Conservation (phyloP, 2,888 invertebrate genomes). For the Sthenelais limicola region DNA sequence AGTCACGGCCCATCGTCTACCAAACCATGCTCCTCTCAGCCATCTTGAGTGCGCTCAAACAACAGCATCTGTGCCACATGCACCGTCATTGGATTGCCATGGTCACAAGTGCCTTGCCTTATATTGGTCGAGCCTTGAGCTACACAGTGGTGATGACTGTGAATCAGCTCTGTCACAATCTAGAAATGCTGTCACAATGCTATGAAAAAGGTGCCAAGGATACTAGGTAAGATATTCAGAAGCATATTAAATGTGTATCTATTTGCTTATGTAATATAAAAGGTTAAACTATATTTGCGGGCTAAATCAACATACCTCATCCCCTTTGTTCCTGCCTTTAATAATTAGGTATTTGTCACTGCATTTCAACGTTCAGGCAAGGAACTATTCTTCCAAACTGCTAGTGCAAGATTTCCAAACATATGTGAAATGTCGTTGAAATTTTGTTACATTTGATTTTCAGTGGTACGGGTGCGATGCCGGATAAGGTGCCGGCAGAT, state of each 20-base stretch:
- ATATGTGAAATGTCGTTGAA: no score
- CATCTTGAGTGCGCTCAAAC: slow-evolving; percentile 82
- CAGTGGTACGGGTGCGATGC: slow-evolving; percentile 12
- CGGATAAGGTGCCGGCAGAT: slow-evolving; percentile 77
- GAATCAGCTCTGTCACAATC: slow-evolving; percentile 84
- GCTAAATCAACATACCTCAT: no score
- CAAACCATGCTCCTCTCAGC: slow-evolving; percentile 88
- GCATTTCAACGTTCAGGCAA: no score
- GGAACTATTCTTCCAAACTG: not conserved
- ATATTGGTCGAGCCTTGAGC: slow-evolving; percentile 82
- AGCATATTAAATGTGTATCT: not conserved
- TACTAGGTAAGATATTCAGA: slow-evolving; percentile 34
- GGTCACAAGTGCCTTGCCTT: slow-evolving; percentile 85
- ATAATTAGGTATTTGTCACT: no score
- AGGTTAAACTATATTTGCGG: no score
- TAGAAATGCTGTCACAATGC: slow-evolving; percentile 78
- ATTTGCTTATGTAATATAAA: no score
- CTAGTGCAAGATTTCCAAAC: not conserved
- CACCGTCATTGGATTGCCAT: slow-evolving; percentile 89
- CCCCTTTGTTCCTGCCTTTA: no score
- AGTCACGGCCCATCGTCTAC: slow-evolving; percentile 74
- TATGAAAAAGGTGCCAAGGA: slow-evolving; percentile 54
- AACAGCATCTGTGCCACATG: slow-evolving; percentile 80
- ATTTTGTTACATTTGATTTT: no score
- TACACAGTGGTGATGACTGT: slow-evolving; percentile 84